Evolutionary conservation across 2,888 invertebrate species (phyloP).

Genomic region (Andrena praecox): DNA sequence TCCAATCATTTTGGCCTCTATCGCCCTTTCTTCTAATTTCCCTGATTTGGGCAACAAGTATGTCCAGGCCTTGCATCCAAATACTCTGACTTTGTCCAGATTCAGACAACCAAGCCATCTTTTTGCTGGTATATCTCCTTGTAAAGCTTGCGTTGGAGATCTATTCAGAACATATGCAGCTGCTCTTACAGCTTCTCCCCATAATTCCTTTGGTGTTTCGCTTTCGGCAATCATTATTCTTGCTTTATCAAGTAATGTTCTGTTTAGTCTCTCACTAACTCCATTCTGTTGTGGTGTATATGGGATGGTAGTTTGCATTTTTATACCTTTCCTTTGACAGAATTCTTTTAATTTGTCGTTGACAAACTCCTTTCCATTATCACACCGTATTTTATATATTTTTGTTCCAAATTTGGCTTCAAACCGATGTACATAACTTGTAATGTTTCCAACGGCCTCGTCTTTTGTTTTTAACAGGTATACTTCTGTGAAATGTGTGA

Average conservation of each 20-base stretch:
- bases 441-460: too few relatives aligned
- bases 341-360: background rate
- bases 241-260: background rate
- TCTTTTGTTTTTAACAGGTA: too few relatives aligned
- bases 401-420: background rate
- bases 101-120: background rate
- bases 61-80: background rate
- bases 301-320: background rate
- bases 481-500: too few relatives aligned
- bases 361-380: background rate
- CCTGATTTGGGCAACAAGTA: background rate
- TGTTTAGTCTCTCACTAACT: background rate
- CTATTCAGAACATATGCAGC: background rate
- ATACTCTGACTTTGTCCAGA: background rate
- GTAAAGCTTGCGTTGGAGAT: background rate
- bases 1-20: background rate
- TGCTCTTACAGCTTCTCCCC: background rate
- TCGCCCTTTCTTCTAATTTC: background rate
- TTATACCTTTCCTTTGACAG: background rate
- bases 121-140: background rate
- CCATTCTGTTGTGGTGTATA: slow-evolving; percentile 1
- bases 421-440: too few relatives aligned
- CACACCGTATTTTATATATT: background rate
- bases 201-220: background rate
- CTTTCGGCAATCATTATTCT: background rate